phyloP scores from a whole-genome alignment of 2,888 invertebrate species.

The Prostheceraeus crozeri region DNA sequence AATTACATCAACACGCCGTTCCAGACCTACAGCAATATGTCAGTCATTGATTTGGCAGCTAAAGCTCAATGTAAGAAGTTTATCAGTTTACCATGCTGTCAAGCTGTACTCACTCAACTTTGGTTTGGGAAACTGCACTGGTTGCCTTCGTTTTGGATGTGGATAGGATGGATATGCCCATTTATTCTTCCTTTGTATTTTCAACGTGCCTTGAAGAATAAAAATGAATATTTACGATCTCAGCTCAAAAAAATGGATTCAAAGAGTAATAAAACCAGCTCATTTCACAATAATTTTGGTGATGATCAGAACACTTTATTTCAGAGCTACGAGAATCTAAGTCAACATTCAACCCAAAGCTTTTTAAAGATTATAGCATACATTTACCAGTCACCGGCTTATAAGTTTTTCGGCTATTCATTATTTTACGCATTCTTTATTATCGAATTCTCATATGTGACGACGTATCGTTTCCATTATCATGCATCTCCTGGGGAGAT shows the following conservation, averaged over 20 bases:
- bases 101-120: slow-evolving; percentile 24
- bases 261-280: too few species aligned
- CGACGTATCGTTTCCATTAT: neutral
- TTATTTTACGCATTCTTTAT: slow-evolving; percentile 12
- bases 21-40: slow-evolving; percentile 23
- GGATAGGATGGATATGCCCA: too few species aligned
- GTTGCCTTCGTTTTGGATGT: slow-evolving; percentile 17
- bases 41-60: slow-evolving; percentile 31
- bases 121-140: slow-evolving; percentile 30
- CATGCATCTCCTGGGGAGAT: neutral
- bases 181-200: too few species aligned
- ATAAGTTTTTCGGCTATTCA: slow-evolving; percentile 18
- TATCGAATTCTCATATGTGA: slow-evolving; percentile 18
- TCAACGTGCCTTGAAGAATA: too few species aligned
- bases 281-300: too few species aligned
- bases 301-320: too few species aligned
- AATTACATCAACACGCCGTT: slow-evolving; percentile 17
- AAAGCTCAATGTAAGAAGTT: slow-evolving; percentile 31
- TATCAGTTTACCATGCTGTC: slow-evolving; percentile 32
- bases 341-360: too few species aligned
- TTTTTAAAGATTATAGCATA: too few species aligned
- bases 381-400: neutral
- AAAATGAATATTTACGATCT: too few species aligned
- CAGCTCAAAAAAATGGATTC: too few species aligned
- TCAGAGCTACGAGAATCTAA: too few species aligned